Evolutionary conservation across 2,888 invertebrate genomes (phyloP).

Genomic region (Himalopsyche kuldschensis): DNA sequence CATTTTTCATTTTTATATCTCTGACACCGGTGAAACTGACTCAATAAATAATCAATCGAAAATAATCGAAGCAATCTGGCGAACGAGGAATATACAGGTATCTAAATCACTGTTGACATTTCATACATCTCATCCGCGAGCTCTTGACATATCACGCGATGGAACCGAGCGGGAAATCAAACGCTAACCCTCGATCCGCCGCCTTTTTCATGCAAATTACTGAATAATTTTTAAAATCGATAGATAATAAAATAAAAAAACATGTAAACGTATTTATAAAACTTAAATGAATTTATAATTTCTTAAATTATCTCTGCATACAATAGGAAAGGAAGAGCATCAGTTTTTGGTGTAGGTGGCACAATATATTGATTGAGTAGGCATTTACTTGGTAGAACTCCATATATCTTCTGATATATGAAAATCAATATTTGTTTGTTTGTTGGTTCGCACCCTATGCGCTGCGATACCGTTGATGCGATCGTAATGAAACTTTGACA

Average conservation of each 20-base stretch:
- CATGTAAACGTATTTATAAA: neutral
- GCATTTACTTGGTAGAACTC: no score
- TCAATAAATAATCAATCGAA: slow-evolving; percentile 15
- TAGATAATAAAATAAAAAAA: neutral
- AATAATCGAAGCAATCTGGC: slow-evolving; percentile 5
- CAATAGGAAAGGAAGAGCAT: no score
- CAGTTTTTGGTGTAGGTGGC: no score
- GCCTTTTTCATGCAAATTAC: neutral
- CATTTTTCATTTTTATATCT: neutral
- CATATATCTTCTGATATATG: no score
- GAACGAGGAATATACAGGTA: slow-evolving; percentile 6
- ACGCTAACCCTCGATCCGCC: neutral
- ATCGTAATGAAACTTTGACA: no score
- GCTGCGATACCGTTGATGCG: no score
- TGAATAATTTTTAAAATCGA: neutral
- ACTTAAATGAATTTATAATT: no score
- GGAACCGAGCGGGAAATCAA: neutral
- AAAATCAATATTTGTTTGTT: no score
- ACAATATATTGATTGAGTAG: no score
- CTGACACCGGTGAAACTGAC: neutral
- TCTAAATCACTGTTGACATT: slow-evolving; percentile 24
- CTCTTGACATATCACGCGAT: slow-evolving; percentile 27
- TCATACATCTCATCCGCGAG: slow-evolving; percentile 22
- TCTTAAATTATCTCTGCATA: no score
- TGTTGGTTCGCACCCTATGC: no score